Conservation (phyloP, 2,888 invertebrate species). For the Cantharis flavilabris region DNA sequence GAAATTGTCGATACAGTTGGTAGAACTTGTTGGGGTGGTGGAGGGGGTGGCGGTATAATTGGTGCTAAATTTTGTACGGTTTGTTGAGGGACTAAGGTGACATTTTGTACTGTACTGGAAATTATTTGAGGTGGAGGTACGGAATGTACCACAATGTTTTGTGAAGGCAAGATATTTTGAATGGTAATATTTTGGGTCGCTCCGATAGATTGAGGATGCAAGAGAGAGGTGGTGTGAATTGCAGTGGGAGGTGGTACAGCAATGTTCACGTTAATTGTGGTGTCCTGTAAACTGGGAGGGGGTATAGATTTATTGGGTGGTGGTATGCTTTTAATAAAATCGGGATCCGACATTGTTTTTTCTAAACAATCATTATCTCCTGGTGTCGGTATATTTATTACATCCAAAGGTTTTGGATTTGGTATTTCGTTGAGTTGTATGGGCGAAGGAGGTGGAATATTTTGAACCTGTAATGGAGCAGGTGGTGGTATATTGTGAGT, state of each 20-base stretch:
- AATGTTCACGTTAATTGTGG: constrained; percentile 40
- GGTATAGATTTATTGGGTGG: constrained; percentile 55
- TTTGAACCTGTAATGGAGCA: constrained; percentile 59
- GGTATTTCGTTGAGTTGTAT: constrained; percentile 65
- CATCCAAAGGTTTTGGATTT: constrained; percentile 65
- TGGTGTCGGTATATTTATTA: constrained; percentile 61
- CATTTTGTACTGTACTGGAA: constrained; percentile 15
- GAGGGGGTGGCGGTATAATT: constrained; percentile 28
- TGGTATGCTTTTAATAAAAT: constrained; percentile 55
- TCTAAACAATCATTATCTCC: constrained; percentile 41
- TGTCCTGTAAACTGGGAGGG: constrained; percentile 48
- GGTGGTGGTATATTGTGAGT: constrained; percentile 56
- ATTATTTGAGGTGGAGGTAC: constrained; percentile 36
- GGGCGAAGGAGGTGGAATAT: constrained; percentile 66
- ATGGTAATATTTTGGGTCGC: constrained; percentile 23
- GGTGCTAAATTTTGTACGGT: constrained; percentile 24
- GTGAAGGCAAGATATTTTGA: constrained; percentile 37
- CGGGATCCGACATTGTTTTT: constrained; percentile 46
- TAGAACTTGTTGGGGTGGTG: constrained; percentile 31
- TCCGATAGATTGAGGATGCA: constrained; percentile 36
- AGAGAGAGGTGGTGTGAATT: constrained; percentile 35
- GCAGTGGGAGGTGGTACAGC: constrained; percentile 39
- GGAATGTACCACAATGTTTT: constrained; percentile 43
- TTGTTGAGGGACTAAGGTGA: constrained; percentile 24
- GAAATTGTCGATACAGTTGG: constrained; percentile 34